Conservation (phyloP, 1,140 invertebrate genomes). For the Orius insidiosus region DNA sequence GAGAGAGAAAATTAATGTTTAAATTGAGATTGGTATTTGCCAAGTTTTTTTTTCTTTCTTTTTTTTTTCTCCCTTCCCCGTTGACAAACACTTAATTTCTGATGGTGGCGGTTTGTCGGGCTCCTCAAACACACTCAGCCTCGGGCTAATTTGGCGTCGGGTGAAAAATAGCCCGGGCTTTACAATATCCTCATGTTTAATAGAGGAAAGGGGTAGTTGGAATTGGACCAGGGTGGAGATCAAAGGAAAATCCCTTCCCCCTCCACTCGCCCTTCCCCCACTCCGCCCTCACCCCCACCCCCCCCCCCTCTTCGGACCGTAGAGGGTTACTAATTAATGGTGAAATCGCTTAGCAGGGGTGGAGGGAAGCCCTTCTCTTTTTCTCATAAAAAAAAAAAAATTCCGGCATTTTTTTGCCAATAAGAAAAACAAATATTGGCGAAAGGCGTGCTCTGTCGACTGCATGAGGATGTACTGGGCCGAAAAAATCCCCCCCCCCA, state of each 20-base stretch:
- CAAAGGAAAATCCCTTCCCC: slow-evolving; percentile 6
- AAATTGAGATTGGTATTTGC: no score
- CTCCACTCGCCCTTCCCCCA: no score
- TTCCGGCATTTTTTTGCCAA: slow-evolving; percentile 5
- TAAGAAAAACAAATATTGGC: slow-evolving; percentile 9
- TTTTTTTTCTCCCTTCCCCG: not conserved
- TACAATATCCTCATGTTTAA: slow-evolving; percentile 11
- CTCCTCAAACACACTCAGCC: slow-evolving; percentile 6
- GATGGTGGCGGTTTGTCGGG: slow-evolving; percentile 4
- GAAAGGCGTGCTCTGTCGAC: no score
- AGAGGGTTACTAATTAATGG: slow-evolving; percentile 9
- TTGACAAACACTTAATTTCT: slow-evolving; percentile 10
- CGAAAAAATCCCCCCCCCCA: no score
- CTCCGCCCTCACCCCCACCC: no score
- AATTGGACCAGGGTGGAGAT: slow-evolving; percentile 5
- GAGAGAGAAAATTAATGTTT: no score
- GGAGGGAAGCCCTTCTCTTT: not conserved
- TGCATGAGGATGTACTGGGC: no score
- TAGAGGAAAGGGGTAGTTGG: slow-evolving; percentile 2
- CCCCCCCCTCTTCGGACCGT: no score
- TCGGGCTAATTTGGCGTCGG: slow-evolving; percentile 7
- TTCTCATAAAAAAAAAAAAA: slow-evolving; percentile 5
- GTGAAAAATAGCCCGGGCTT: slow-evolving; percentile 7
- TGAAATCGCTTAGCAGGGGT: slow-evolving; percentile 7
- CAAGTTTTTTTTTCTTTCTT: no score